These are phyloP conservation scores for Macrobrachium nipponense DNA, from an alignment of 1,140 invertebrate genomes.

Conservation along the genomic window DNA sequence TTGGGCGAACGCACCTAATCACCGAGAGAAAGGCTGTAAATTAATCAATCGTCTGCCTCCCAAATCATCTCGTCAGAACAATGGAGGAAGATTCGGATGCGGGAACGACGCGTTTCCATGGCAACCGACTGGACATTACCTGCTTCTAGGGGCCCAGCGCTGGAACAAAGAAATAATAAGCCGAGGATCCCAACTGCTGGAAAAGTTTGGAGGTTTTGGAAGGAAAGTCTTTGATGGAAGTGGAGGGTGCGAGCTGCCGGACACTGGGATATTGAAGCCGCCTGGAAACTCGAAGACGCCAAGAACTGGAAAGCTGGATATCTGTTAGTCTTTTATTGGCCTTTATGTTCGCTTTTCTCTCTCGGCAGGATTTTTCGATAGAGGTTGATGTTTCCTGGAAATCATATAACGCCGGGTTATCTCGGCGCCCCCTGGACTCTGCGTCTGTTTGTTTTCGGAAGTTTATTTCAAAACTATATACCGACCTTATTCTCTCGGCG, in stretches of 20 bases:
- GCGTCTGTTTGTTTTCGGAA: too few species aligned
- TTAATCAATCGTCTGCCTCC: slow-evolving; percentile 49
- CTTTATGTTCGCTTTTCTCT: too few species aligned
- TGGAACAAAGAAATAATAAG: slow-evolving; percentile 62
- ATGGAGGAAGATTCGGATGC: slow-evolving; percentile 32
- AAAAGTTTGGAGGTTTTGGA: slow-evolving; percentile 51
- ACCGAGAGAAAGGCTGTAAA: slow-evolving; percentile 28
- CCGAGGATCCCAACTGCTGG: slow-evolving; percentile 53
- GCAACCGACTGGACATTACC: slow-evolving; percentile 59
- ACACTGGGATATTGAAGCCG: slow-evolving; percentile 37
- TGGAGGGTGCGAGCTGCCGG: slow-evolving; percentile 18
- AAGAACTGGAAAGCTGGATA: neutral
- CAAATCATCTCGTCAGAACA: slow-evolving; percentile 47
- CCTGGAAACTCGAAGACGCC: slow-evolving; percentile 16
- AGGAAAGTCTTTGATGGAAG: slow-evolving; percentile 54
- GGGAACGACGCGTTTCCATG: slow-evolving; percentile 60
- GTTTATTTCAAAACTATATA: too few species aligned
- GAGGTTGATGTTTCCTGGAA: too few species aligned
- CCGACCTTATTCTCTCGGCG: too few species aligned
- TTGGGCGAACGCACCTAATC: neutral
- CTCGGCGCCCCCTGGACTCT: too few species aligned
- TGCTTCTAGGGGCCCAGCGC: slow-evolving; percentile 48
- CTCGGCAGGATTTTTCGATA: too few species aligned
- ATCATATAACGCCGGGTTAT: too few species aligned
- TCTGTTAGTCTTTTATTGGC: too few species aligned